phyloP scores from a whole-genome alignment of 2,888 invertebrate species.

The Polydrusus tereticollis region DNA sequence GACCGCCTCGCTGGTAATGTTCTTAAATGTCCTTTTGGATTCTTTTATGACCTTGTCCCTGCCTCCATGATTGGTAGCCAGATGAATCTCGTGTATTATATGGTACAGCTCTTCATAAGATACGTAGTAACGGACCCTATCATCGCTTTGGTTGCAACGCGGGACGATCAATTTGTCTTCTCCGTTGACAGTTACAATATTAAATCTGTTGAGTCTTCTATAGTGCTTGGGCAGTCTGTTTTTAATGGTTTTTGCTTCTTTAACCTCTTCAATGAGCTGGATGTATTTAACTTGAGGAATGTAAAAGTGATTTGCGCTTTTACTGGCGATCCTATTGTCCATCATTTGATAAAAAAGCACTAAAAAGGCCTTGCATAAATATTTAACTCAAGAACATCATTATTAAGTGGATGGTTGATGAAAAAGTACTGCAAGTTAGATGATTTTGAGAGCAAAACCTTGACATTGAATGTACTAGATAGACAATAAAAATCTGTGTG shows the following conservation, averaged over 20 bases:
- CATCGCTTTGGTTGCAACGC: too few species aligned
- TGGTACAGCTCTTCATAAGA: conserved; percentile 5
- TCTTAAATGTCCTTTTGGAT: background rate
- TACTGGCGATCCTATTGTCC: background rate
- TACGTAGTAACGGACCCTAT: background rate
- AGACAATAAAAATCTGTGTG: too few species aligned
- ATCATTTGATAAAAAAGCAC: background rate
- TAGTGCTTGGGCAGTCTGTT: background rate
- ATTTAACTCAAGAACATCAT: too few species aligned
- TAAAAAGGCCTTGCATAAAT: too few species aligned
- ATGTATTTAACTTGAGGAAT: background rate
- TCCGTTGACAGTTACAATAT: background rate
- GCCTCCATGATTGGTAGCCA: conserved; percentile 18
- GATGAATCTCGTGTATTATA: background rate
- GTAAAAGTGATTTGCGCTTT: background rate
- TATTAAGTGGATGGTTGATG: too few species aligned
- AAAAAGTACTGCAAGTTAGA: too few species aligned
- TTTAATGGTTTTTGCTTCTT: background rate
- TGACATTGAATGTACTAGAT: too few species aligned
- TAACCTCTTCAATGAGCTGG: background rate
- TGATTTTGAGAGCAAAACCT: too few species aligned
- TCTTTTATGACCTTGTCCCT: conserved; percentile 10
- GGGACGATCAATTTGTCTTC: conserved; percentile 3
- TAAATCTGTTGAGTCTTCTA: conserved; percentile 13
- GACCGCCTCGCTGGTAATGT: conserved; percentile 13